These are phyloP conservation scores for Macrosiphum euphorbiae DNA, from an alignment of 2,888 invertebrate genomes.

Conservation along the genomic window DNA sequence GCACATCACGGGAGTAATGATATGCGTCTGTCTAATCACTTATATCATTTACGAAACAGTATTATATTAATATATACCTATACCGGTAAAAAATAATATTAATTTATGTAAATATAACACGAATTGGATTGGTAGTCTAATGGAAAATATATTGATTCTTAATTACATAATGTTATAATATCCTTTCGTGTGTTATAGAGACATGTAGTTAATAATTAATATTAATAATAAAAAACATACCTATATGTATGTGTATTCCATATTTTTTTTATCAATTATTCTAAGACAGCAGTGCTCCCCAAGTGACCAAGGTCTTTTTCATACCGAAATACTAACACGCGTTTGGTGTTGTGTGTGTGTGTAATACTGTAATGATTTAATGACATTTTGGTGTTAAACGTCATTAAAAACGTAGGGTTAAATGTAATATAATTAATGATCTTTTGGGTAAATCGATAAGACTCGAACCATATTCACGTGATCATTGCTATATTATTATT, in stretches of 20 bases:
- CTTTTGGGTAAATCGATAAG: background rate
- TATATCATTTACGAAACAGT: background rate
- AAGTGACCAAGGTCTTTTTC: background rate
- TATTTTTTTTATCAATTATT: conserved; percentile 3
- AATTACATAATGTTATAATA: background rate
- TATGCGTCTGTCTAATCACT: conserved; percentile 7
- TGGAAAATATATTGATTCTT: background rate
- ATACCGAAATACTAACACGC: too few species aligned
- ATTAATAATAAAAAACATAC: background rate
- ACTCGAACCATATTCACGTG: background rate
- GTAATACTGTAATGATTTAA: background rate
- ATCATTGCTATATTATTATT: background rate
- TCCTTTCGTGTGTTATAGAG: background rate
- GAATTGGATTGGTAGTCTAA: background rate
- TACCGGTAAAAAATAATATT: background rate
- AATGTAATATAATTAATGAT: conserved; percentile 1
- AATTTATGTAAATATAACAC: background rate
- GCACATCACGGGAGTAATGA: background rate
- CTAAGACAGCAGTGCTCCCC: background rate
- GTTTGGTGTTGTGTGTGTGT: background rate
- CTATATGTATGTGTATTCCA: background rate
- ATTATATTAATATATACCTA: background rate
- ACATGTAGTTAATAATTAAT: background rate
- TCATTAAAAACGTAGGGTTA: background rate
- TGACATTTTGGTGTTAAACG: conserved; percentile 27